Evolutionary conservation across 1,140 invertebrate genomes (phyloP).

Genomic region (Planococcus citri): DNA sequence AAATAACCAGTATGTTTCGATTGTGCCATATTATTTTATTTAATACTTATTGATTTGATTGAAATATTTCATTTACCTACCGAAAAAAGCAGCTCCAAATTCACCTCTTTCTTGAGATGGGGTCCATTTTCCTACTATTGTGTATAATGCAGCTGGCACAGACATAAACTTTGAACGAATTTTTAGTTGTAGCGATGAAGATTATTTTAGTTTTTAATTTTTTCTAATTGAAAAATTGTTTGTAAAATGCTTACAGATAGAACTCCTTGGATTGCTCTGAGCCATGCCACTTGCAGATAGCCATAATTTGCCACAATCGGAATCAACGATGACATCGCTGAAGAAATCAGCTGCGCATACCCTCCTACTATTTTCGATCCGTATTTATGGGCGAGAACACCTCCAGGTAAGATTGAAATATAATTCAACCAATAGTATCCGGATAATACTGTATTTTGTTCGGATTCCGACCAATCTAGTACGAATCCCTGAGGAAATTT

Average conservation of each 20-base stretch:
- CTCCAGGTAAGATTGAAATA: slow-evolving; percentile 46
- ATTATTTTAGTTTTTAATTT: background rate
- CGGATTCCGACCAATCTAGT: background rate
- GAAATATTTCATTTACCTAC: too few relatives aligned
- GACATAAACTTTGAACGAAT: background rate
- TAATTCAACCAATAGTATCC: background rate
- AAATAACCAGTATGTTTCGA: too few relatives aligned
- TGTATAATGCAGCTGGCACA: too few relatives aligned
- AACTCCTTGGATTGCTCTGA: slow-evolving; percentile 60
- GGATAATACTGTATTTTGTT: background rate
- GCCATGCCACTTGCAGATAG: slow-evolving; percentile 43
- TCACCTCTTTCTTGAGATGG: background rate
- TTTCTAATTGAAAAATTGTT: background rate
- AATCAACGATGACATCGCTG: slow-evolving; percentile 53
- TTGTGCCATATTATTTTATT: too few relatives aligned
- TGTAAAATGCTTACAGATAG: slow-evolving; percentile 49
- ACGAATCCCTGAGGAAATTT: too few relatives aligned
- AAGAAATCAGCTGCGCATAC: slow-evolving; percentile 49
- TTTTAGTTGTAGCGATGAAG: too few relatives aligned
- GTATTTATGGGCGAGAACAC: slow-evolving; percentile 52
- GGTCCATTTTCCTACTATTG: background rate
- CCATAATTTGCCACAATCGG: slow-evolving; percentile 48
- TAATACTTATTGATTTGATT: too few relatives aligned
- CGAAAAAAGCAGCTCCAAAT: background rate
- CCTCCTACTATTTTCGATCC: too few relatives aligned